These are phyloP conservation scores for Chitala chitala DNA, from an alignment of 2,113 vertebrate species.

Conservation along the genomic window DNA sequence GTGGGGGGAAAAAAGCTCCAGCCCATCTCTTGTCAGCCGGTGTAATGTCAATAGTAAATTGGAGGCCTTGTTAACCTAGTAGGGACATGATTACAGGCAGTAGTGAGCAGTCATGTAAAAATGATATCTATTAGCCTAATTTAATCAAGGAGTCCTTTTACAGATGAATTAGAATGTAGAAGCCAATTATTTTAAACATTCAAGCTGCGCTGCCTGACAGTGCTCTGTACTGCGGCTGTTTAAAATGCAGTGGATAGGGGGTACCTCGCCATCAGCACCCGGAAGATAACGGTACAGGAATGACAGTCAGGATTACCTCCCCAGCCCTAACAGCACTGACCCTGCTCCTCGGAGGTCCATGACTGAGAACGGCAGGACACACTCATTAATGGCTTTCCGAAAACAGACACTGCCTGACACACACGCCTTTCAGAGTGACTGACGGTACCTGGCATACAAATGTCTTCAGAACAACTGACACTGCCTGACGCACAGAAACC, in stretches of 20 bases:
- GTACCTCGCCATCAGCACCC: slow-evolving; percentile 42
- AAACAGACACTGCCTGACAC: neutral
- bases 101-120: slow-evolving; percentile 86
- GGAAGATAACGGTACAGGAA: slow-evolving; percentile 46
- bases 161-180: slow-evolving; percentile 90
- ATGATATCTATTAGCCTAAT: slow-evolving; percentile 97
- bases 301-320: slow-evolving; percentile 47
- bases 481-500: neutral
- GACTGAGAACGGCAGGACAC: slow-evolving; percentile 27
- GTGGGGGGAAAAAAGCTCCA: slow-evolving; percentile 46
- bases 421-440: neutral
- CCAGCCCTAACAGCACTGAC: slow-evolving; percentile 33
- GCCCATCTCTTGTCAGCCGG: slow-evolving; percentile 66
- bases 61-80: slow-evolving; percentile 73
- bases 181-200: slow-evolving; percentile 90
- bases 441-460: neutral
- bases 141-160: slow-evolving; percentile 91
- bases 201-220: slow-evolving; percentile 65
- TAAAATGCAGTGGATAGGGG: slow-evolving; percentile 46
- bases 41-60: slow-evolving; percentile 81
- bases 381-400: slow-evolving; percentile 31
- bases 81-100: slow-evolving; percentile 55
- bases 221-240: slow-evolving; percentile 42
- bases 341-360: neutral
- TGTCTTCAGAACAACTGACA: neutral